Evolutionary conservation across 2,888 invertebrate species (phyloP).

Genomic region (Idaea dimidiata): DNA sequence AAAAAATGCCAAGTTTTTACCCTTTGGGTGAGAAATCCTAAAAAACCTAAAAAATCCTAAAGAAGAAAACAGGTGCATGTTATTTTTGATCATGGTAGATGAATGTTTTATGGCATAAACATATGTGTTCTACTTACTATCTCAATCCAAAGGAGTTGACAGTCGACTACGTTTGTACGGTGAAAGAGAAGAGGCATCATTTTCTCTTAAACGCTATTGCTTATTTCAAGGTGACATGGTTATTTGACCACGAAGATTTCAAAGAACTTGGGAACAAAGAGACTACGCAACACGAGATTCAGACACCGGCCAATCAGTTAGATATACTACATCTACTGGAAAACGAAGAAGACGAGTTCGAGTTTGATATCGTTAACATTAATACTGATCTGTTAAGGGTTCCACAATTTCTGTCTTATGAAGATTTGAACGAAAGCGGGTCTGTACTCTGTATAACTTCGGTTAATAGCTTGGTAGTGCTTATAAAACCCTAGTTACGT

Average conservation of each 20-base stretch:
- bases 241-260: slow-evolving; percentile 42
- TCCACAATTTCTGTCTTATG: slow-evolving; percentile 49
- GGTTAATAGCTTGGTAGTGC: too few species aligned
- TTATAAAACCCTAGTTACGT: neutral
- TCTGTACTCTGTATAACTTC: slow-evolving; percentile 21
- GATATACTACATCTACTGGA: slow-evolving; percentile 51
- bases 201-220: neutral
- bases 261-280: slow-evolving; percentile 16
- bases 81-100: too few species aligned
- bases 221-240: slow-evolving; percentile 46
- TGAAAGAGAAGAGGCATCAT: neutral
- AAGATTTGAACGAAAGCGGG: slow-evolving; percentile 30
- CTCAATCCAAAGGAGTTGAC: too few species aligned
- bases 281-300: neutral
- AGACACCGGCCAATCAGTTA: neutral
- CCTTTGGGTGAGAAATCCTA: too few species aligned
- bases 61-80: too few species aligned
- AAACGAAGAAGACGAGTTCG: slow-evolving; percentile 77
- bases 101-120: too few species aligned
- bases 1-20: too few species aligned
- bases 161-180: too few species aligned
- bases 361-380: slow-evolving; percentile 72
- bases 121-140: too few species aligned
- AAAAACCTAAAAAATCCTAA: too few species aligned
- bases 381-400: slow-evolving; percentile 51